phyloP scores from a whole-genome alignment of 2,113 vertebrate genomes.

The Oreochromis aureus region DNA sequence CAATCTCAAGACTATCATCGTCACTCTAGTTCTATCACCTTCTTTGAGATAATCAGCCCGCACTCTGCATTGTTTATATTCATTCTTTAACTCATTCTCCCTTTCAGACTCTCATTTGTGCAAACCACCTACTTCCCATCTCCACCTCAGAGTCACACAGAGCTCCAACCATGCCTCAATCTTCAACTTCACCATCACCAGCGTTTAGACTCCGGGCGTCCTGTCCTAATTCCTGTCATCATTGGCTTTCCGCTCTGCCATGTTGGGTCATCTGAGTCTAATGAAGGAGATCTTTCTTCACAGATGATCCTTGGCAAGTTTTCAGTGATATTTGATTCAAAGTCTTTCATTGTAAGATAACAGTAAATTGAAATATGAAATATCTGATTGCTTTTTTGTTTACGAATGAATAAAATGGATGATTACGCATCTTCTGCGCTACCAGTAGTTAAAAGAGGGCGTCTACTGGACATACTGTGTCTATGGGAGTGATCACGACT shows the following conservation, averaged over 20 bases:
- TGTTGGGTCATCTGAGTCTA: background rate
- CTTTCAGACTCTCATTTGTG: too few relatives aligned
- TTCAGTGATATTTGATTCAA: background rate
- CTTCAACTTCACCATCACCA: background rate
- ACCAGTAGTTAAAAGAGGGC: background rate
- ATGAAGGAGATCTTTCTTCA: background rate
- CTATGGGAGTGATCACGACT: background rate
- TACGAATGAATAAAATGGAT: background rate
- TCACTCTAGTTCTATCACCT: too few relatives aligned
- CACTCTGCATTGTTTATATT: too few relatives aligned
- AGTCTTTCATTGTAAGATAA: background rate
- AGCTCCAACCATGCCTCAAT: too few relatives aligned
- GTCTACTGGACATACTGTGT: background rate
- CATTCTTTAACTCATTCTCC: too few relatives aligned
- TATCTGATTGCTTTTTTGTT: background rate
- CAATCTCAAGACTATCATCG: too few relatives aligned
- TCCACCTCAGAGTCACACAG: too few relatives aligned
- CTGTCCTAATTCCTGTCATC: background rate
- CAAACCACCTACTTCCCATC: too few relatives aligned
- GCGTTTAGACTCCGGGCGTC: background rate
- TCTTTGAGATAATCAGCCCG: too few relatives aligned
- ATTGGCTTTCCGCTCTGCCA: background rate
- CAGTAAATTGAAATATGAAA: background rate
- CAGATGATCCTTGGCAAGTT: background rate
- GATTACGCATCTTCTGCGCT: background rate